Evolutionary conservation across 2,113 vertebrate genomes (phyloP), one percentile per base, ranked within the genome.

Genomic region (Aegypius monachus): DNA sequence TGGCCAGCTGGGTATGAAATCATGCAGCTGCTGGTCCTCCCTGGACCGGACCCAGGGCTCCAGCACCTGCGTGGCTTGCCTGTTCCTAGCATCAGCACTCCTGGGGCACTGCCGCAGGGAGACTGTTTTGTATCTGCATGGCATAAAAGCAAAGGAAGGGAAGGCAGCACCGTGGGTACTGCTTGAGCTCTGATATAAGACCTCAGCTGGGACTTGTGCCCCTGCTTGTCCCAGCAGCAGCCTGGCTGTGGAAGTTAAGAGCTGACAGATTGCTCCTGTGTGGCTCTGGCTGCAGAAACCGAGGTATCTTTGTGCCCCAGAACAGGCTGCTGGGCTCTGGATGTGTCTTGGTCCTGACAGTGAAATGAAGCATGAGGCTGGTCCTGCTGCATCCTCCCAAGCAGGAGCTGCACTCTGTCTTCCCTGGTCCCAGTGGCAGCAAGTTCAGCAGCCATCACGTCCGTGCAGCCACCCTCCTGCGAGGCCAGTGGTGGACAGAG

Each of bases 391-490:
- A 11, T 14, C 45, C 43, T 72, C 27, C 53, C 0, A 0, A 38
- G 25, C 18, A 32, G 31, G 34, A 77, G 38, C 74, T 59, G 53
- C 48, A 34, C 16, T 17, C 20, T 4, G 4, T 22, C n/a, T 66
- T 3, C 29, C 38, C 29, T 53, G 36, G 8, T 52, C 25, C 34
- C 42, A 13, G 27, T 8, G 70, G 70, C 21, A 58, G n/a, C 20
- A 10, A 52, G 71, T 38, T 6, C 71, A 75, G 75, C 27, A 21
- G 13, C 63, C 43, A 10, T 40, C 66, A 20, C 2, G 0, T 34
- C 58, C 1, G 0, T 36, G 48, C 47, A 70, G 47, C 27, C 7
- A 8, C 40, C 10, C 4, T 50, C 17, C 53, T 6, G 2, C 1
- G 2, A 21, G 52, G 9, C 26, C n/a, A 29, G 27, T 1, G 1